Evolutionary conservation across 2,797 vertebrate species (phyloP).

Genomic region (Salarias fasciatus): DNA sequence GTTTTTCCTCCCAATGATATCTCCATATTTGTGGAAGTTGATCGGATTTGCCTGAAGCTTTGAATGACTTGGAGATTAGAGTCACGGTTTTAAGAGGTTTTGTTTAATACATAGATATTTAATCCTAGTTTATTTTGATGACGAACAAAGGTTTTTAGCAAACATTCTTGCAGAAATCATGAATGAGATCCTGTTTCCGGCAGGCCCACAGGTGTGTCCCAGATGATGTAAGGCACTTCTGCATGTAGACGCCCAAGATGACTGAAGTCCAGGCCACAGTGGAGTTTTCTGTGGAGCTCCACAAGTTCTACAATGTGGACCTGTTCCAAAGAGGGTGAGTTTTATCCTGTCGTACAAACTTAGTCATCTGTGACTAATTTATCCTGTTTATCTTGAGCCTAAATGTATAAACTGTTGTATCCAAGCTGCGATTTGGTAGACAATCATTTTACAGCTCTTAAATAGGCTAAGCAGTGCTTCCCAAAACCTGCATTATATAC

Average conservation of each 20-base stretch:
- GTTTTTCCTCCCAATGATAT: neutral
- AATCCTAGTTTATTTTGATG: neutral
- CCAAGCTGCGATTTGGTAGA: too few species aligned
- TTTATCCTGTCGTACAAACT: too few species aligned
- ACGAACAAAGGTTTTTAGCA: neutral
- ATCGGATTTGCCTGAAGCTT: neutral
- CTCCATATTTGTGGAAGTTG: neutral
- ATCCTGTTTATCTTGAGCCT: neutral
- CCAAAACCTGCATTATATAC: neutral
- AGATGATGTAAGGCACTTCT: constrained; percentile 85
- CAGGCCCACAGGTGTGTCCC: constrained; percentile 62
- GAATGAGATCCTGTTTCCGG: neutral
- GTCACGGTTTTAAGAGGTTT: too few species aligned
- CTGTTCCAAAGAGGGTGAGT: constrained; percentile 98
- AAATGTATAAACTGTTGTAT: neutral
- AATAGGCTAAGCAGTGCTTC: constrained; percentile 4
- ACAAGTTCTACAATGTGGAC: constrained; percentile 99
- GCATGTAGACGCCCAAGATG: constrained; percentile 89
- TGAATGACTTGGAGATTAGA: neutral
- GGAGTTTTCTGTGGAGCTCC: constrained; percentile 99
- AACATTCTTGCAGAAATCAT: too few species aligned
- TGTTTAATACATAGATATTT: too few species aligned
- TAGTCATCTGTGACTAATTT: neutral
- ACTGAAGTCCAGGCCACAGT: constrained; percentile 97
- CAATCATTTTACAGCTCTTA: too few species aligned